These are phyloP conservation scores for Apaloderma vittatum DNA, from an alignment of 2,113 vertebrate species.

Conservation along the genomic window DNA sequence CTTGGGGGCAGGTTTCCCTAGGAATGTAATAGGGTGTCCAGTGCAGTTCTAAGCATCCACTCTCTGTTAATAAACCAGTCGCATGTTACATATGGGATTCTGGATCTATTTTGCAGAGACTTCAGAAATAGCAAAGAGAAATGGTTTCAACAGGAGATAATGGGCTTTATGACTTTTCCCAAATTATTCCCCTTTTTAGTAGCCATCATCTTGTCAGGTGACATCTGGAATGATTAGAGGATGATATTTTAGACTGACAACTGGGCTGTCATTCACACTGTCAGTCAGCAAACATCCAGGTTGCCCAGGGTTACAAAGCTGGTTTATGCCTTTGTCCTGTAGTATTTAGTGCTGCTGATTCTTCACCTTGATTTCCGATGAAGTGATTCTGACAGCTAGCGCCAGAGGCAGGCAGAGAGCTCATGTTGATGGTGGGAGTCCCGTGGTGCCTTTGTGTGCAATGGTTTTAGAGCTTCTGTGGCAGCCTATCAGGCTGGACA, in stretches of 20 bases:
- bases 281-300: slow-evolving; percentile 67
- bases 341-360: slow-evolving; percentile 61
- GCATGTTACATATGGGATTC: background rate
- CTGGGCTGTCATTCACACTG: slow-evolving; percentile 56
- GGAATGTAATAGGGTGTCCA: background rate
- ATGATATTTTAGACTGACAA: slow-evolving; percentile 64
- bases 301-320: slow-evolving; percentile 73
- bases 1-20: background rate
- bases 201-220: slow-evolving; percentile 64
- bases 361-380: slow-evolving; percentile 65
- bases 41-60: background rate
- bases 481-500: slow-evolving; percentile 28
- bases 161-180: slow-evolving; percentile 60
- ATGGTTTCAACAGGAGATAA: slow-evolving; percentile 67
- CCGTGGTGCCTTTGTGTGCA: slow-evolving; percentile 30
- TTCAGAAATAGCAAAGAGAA: slow-evolving; percentile 48
- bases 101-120: slow-evolving; percentile 47
- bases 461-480: background rate
- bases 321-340: slow-evolving; percentile 63
- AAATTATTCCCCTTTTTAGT: slow-evolving; percentile 70
- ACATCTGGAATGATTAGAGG: slow-evolving; percentile 64
- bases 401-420: slow-evolving; percentile 28
- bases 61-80: background rate
- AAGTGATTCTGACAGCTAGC: slow-evolving; percentile 5
- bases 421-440: slow-evolving; percentile 33